phyloP scores from a whole-genome alignment of 1,140 invertebrate genomes.

The Drosophila quadrilineata region DNA sequence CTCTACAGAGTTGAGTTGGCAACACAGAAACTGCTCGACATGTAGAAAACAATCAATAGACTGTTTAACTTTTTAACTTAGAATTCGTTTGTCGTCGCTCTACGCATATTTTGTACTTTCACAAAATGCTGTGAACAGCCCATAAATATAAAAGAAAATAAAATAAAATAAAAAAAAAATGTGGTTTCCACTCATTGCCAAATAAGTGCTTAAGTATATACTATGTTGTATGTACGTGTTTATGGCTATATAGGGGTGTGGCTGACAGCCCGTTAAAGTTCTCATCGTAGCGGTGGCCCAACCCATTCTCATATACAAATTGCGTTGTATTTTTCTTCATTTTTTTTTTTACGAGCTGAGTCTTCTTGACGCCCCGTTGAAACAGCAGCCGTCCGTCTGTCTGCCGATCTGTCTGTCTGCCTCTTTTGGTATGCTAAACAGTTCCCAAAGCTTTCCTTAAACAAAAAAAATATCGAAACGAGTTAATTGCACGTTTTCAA shows the following conservation, averaged over 20 bases:
- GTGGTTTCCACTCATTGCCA: conserved; percentile 1
- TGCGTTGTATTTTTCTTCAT: conserved; percentile 29
- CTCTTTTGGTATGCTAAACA: conserved; percentile 16
- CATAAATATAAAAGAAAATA: background rate
- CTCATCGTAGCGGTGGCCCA: conserved; percentile 24
- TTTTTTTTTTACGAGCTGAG: too few relatives aligned
- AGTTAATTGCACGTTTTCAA: conserved; percentile 18
- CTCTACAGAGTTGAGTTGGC: too few relatives aligned
- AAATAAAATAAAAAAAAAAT: background rate
- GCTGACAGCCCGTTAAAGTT: conserved; percentile 8
- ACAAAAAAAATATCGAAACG: conserved; percentile 17
- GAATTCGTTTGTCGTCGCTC: too few relatives aligned
- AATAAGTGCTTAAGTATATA: background rate
- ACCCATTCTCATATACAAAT: conserved; percentile 21
- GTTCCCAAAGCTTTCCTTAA: conserved; percentile 7
- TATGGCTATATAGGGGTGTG: conserved; percentile 1
- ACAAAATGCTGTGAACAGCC: too few relatives aligned
- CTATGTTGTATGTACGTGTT: background rate
- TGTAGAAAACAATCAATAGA: too few relatives aligned
- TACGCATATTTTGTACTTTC: too few relatives aligned
- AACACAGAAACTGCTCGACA: too few relatives aligned
- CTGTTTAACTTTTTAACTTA: too few relatives aligned
- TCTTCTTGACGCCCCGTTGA: too few relatives aligned
- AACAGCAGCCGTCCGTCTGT: too few relatives aligned
- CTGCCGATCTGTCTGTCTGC: background rate